Base-by-base conservation (phyloP, 1,140 invertebrate genomes). In the Hypsibius dujardini region DNA sequence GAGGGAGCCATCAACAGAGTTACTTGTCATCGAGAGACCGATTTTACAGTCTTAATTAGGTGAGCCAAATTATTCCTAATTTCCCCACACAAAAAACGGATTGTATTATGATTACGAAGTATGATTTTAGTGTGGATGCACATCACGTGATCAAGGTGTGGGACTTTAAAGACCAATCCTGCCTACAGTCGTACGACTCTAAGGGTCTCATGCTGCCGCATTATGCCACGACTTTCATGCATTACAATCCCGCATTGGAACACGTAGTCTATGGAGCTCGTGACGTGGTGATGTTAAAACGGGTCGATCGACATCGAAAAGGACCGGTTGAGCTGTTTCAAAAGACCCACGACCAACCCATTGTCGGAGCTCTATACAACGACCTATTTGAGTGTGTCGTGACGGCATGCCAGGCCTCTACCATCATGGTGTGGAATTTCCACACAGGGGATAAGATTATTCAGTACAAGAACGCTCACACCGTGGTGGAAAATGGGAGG, bases 341-440 rank as follows among this genome's bases (percentile, higher is more conserved):
- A 40, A 67, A 67, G 62, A 67, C 62, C 7, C 62, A 67, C 62
- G 62, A 12, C 62, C 12, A 67, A 67, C 62, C 62, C 12, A 67
- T 67, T 7, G 62, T 67, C 12, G 62, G 12, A 7, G 40, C 62
- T 7, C 40, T 67, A 40, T 67, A 67, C 62, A 67, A 67, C 62
- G 62, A 67, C 3, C 40, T 67, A 7, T 67, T 67, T 42, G 62
- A 67, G 46, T 71, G 73, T 73, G 72, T 77, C n/a, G 75, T 78
- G 1, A 77, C 73, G 42, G 76, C 76, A 0, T 77, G 77, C 62
- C 70, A 75, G 14, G 76, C 73, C 2, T 78, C 77, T n/a, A 76
- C 77, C n/a, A 74, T 78, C n/a, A 77, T 75, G 70, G 73, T 77
- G 1, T 78, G 77, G 77, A 74, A 77, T 70, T 72, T 77, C 7